Percentiles rank a stretch among this genome's conserved stretches.
Evolutionary conservation across 2,888 invertebrate genomes (phyloP).

Genomic region (Tenthredo distinguenda): DNA sequence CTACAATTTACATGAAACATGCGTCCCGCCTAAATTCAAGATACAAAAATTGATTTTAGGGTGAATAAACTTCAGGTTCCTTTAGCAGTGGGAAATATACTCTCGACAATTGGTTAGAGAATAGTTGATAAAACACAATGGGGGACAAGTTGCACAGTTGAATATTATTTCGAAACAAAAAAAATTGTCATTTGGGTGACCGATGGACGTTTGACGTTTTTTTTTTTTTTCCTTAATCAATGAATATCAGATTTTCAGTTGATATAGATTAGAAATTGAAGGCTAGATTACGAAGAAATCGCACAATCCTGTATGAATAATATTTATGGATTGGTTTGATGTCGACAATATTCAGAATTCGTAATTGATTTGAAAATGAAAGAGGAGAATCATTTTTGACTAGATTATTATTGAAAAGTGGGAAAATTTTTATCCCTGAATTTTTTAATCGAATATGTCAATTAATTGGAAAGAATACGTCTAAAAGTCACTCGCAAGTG

Average conservation of each 20-base stretch:
- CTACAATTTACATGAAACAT: constrained; percentile 10
- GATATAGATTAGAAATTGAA: not conserved
- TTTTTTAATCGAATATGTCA: not conserved
- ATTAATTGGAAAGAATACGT: not conserved
- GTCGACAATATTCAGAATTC: not conserved
- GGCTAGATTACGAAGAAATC: not conserved
- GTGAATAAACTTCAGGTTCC: not conserved
- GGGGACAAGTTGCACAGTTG: not conserved
- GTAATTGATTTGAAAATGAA: not conserved
- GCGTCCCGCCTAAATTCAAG: not conserved
- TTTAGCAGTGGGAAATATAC: not conserved
- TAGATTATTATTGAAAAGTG: not conserved
- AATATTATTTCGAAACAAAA: constrained; percentile 4
- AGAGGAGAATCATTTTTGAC: not conserved
- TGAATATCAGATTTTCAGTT: not conserved
- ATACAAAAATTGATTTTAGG: not conserved
- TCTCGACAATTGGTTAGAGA: not conserved
- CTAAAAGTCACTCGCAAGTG: not conserved
- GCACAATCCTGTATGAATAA: not conserved
- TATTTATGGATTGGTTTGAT: not conserved
- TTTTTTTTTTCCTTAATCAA: not conserved
- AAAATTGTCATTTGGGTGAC: not conserved
- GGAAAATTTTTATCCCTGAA: not conserved
- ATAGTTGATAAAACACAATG: not conserved
- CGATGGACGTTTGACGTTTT: not conserved